Base-by-base conservation (phyloP, 1,140 invertebrate species). In the Apis dorsata region DNA sequence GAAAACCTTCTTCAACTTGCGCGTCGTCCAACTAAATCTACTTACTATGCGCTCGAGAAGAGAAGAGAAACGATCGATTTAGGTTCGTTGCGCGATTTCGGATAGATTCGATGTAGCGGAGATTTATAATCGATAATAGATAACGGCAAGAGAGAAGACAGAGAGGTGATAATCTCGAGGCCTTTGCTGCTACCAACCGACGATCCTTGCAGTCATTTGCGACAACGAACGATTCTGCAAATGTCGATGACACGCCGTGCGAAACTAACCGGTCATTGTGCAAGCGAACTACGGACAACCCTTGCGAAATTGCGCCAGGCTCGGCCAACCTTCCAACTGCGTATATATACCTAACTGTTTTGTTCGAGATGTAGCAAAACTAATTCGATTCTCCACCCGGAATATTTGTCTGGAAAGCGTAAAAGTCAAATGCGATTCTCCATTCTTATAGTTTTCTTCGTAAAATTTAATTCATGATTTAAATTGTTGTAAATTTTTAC, bases 211-310 rank as follows among this genome's bases (percentile, higher is more conserved):
- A 44, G 49, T 79, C 81, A 84, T 84, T 84, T 84, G 81, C 75
- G 81, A 86, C 85, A 75, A 84, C 81, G 81, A 87, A 63, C 85
- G 68, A 84, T 84, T 74, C 76, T 78, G 85, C 85, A 86, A 87
- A 86, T 89, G 84, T 88, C 81, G 84, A 86, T 89, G 88, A 88
- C 84, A 86, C 84, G 65, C 69, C n/a, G 74, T 57, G 65, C 55
- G 62, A 83, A 87, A 53, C 66, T 72, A 76, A 81, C 53, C 73
- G 79, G 63, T 85, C 79, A 78, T 86, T 83, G 74, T 68, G 71
- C 65, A 59, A 85, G 74, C 62, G 60, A 83, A 88, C 75, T 79
- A 65, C 80, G 84, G 84, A 81, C 69, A 66, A 86, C 62, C 44
- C 60, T 63, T 81, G 74, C 51, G 57, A 74, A 83, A 85, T 75